Percentiles rank a stretch among this genome's conserved stretches.
Evolutionary conservation across 2,113 vertebrate species (phyloP).

Genomic region (Boleophthalmus pectinirostris): DNA sequence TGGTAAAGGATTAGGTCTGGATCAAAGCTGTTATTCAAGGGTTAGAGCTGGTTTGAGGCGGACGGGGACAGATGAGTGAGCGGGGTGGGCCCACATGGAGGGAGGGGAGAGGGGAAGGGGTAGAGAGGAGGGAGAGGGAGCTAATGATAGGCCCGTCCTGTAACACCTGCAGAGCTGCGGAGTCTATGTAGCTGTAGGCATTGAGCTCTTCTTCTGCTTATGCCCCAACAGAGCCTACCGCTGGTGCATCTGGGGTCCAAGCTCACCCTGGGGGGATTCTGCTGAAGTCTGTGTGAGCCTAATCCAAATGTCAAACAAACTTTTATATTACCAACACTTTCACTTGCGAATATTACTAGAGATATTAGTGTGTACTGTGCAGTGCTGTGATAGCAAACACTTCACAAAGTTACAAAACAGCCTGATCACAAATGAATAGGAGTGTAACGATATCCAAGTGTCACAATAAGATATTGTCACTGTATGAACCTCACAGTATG

Average conservation of each 20-base stretch:
- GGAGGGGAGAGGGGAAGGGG: slow-evolving; percentile 11
- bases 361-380: no score
- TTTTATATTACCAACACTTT: not conserved
- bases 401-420: no score
- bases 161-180: slow-evolving; percentile 35
- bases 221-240: slow-evolving; percentile 12
- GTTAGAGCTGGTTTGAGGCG: slow-evolving; percentile 23
- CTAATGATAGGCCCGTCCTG: slow-evolving; percentile 35
- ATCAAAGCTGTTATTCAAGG: slow-evolving; percentile 49
- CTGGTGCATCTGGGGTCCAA: not conserved
- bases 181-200: slow-evolving; percentile 18
- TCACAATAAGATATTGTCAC: no score
- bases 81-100: slow-evolving; percentile 11
- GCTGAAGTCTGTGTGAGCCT: not conserved
- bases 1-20: slow-evolving; percentile 32
- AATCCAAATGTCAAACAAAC: not conserved
- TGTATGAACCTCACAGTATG: no score
- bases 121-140: not conserved
- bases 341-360: not conserved
- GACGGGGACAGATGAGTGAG: slow-evolving; percentile 12
- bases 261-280: not conserved
- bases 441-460: no score
- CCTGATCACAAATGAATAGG: no score
- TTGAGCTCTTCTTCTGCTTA: slow-evolving; percentile 13
- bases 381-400: no score